Evolutionary conservation across 92 coral and sea anemone genomes (phyloP).

Genomic region (Montipora capitata): DNA sequence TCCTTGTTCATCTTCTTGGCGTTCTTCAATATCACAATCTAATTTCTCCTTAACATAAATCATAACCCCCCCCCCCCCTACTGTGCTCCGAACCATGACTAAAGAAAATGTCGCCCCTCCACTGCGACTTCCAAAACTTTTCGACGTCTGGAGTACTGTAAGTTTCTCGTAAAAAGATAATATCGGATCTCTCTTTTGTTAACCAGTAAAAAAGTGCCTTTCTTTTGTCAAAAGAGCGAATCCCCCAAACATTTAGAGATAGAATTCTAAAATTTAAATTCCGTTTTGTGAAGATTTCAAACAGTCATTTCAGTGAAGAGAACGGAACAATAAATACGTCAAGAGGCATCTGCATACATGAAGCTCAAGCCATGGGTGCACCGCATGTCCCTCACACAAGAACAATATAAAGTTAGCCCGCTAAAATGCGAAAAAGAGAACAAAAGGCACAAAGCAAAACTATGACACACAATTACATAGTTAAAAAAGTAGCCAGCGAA

Average conservation of each 20-base stretch:
- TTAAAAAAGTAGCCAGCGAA: slow-evolving; percentile 21
- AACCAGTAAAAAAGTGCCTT: too few species aligned
- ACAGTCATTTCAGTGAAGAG: too few species aligned
- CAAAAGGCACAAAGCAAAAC: neutral
- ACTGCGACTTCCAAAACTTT: too few species aligned
- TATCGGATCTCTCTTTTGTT: too few species aligned
- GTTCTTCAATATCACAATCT: slow-evolving; percentile 32
- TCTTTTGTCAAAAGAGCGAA: too few species aligned
- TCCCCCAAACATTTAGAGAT: too few species aligned
- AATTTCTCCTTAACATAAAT: slow-evolving; percentile 15
- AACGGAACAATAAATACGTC: neutral
- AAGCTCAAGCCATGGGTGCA: neutral
- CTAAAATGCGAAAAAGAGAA: neutral
- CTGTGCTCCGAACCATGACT: slow-evolving; percentile 35
- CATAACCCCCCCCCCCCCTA: slow-evolving; percentile 24
- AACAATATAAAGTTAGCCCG: neutral
- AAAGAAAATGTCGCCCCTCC: too few species aligned
- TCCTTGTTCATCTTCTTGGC: slow-evolving; percentile 18
- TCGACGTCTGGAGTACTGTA: too few species aligned
- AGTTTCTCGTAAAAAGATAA: too few species aligned
- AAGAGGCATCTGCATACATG: neutral
- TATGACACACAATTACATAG: neutral
- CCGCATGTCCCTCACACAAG: neutral
- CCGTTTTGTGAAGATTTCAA: too few species aligned
- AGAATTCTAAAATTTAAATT: too few species aligned